Percentiles rank a stretch among this genome's conserved stretches.
These are phyloP conservation scores for Aporophyla nigra DNA, from an alignment of 2,888 invertebrate species.

Conservation along the genomic window DNA sequence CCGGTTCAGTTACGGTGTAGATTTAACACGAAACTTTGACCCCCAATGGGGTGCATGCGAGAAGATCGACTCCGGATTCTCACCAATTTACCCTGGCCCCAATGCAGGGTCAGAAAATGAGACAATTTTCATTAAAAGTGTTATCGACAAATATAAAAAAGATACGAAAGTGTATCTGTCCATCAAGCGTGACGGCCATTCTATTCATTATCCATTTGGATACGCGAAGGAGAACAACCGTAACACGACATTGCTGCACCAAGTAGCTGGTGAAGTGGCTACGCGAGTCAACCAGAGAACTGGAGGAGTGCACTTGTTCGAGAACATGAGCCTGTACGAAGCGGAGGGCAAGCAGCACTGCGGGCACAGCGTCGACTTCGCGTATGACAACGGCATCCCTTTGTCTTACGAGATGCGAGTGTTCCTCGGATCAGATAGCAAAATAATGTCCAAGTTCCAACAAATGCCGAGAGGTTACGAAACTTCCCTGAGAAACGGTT, in stretches of 20 bases:
- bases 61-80: constrained; percentile 70
- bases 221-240: constrained; percentile 74
- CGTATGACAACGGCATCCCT: constrained; percentile 72
- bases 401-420: constrained; percentile 84
- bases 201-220: constrained; percentile 92
- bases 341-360: constrained; percentile 78
- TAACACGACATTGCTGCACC: constrained; percentile 58
- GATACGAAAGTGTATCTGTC: constrained; percentile 92
- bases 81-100: constrained; percentile 90
- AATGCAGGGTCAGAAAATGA: constrained; percentile 92
- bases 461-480: constrained; percentile 80
- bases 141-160: constrained; percentile 87
- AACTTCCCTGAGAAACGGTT: constrained; percentile 77
- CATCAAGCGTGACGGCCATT: constrained; percentile 93
- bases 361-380: constrained; percentile 86
- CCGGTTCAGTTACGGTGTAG: constrained; percentile 77
- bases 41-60: constrained; percentile 78
- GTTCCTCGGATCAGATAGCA: constrained; percentile 77
- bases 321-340: constrained; percentile 77
- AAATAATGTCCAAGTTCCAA: constrained; percentile 81
- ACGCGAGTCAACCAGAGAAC: constrained; percentile 80
- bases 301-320: constrained; percentile 76
- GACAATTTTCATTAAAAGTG: constrained; percentile 90
- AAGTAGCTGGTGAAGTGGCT: constrained; percentile 76
- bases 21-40: constrained; percentile 84